A percentile compares a stretch with the other conserved stretches of the same genome.
phyloP scores from a whole-genome alignment of 2,113 vertebrate species.

The Callipepla californica region DNA sequence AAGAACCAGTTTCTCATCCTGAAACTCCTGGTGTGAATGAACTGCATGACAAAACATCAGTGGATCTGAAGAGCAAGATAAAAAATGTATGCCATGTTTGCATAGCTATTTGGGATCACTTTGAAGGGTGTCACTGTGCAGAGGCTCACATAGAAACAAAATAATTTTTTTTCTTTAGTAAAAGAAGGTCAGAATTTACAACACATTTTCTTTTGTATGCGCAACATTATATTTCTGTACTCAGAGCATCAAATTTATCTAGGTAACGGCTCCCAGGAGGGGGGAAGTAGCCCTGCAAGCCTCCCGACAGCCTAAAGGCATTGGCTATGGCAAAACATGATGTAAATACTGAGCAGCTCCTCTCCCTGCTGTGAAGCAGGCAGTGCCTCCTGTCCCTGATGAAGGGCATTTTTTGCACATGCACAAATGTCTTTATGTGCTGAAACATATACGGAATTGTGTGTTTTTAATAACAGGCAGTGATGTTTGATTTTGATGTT shows the following conservation, averaged over 20 bases:
- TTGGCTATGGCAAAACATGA: background rate
- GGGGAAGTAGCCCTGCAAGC: background rate
- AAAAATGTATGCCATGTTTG: background rate
- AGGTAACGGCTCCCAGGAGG: conserved; percentile 24
- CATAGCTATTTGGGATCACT: background rate
- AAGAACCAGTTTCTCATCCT: conserved; percentile 5
- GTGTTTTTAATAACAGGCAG: background rate
- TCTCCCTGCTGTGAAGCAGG: background rate
- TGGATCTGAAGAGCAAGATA: conserved; percentile 36
- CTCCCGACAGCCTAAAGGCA: background rate
- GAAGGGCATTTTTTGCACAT: background rate
- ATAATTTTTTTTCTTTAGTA: background rate
- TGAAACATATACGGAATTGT: background rate
- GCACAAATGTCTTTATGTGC: background rate
- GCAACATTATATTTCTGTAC: background rate
- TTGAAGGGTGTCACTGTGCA: conserved; percentile 1
- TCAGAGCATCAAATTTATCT: background rate
- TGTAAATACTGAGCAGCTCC: conserved; percentile 22
- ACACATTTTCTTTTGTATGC: background rate
- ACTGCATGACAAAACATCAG: background rate
- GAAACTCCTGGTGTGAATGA: conserved; percentile 38
- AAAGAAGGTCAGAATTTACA: conserved; percentile 61
- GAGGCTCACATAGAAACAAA: background rate
- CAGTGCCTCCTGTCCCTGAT: background rate
- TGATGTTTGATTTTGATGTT: background rate